Evolutionary conservation across 2,888 invertebrate species (phyloP).

Genomic region (Conomelus anceps): DNA sequence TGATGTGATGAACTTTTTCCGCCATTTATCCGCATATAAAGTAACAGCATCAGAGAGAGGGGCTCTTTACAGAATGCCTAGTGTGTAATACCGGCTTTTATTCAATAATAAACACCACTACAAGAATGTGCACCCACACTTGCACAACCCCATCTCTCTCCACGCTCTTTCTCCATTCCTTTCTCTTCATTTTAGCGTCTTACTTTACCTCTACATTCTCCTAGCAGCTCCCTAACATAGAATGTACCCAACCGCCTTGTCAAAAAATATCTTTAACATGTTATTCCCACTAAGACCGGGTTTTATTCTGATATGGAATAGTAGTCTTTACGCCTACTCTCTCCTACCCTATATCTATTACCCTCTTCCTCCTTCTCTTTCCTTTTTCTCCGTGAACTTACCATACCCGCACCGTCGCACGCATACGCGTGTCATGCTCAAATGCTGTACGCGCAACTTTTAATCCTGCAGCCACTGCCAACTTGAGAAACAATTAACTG

Average conservation of each 20-base stretch:
- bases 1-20: not conserved
- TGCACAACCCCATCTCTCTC: not conserved
- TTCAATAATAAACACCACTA: not conserved
- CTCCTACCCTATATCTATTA: no score
- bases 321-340: no score
- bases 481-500: conserved; percentile 14
- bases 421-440: not conserved
- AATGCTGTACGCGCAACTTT: not conserved
- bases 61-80: not conserved
- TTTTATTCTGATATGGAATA: not conserved
- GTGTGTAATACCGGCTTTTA: not conserved
- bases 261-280: not conserved
- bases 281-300: not conserved
- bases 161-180: not conserved
- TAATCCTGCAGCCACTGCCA: not conserved
- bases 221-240: not conserved
- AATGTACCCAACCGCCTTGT: not conserved
- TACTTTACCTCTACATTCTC: not conserved
- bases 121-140: not conserved
- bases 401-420: not conserved
- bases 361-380: not conserved
- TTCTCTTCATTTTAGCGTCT: not conserved
- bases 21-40: not conserved
- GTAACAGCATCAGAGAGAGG: not conserved
- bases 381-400: not conserved